Conservation (phyloP, 2,113 vertebrate genomes). For the Myrmecophaga tridactyla region DNA sequence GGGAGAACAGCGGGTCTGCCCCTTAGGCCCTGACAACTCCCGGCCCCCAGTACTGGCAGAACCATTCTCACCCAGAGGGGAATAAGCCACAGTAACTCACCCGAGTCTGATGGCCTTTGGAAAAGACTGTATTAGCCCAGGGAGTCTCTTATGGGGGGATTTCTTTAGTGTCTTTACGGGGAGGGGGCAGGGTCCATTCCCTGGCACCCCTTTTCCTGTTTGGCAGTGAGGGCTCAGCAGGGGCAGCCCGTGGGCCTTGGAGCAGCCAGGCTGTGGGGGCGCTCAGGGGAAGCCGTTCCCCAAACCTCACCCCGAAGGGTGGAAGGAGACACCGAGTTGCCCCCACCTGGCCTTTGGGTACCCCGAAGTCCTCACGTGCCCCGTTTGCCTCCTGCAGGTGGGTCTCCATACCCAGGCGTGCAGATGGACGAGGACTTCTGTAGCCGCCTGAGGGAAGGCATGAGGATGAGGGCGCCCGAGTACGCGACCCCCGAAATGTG, state of each 20-base stretch:
- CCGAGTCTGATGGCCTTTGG: neutral
- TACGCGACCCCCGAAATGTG: constrained; percentile 94
- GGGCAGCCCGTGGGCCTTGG: neutral
- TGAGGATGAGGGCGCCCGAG: constrained; percentile 93
- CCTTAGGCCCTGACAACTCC: neutral
- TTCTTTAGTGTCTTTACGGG: neutral
- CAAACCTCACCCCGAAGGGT: neutral
- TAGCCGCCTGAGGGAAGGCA: constrained; percentile 91
- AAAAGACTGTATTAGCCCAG: neutral
- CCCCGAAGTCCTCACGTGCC: accelerated
- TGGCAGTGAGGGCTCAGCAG: no score
- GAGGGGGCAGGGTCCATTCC: neutral
- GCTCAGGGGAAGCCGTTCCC: neutral
- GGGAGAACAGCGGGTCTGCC: no score
- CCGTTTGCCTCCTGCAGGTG: constrained; percentile 82
- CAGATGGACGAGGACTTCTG: constrained; percentile 97
- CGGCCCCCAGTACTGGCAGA: neutral
- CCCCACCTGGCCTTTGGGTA: neutral
- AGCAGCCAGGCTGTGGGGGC: no score
- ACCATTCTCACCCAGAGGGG: no score
- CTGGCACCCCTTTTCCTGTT: neutral
- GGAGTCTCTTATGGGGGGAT: neutral
- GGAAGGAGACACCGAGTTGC: neutral
- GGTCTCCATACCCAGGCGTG: constrained; percentile 94
- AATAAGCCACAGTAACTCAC: no score